Conservation (phyloP, 2,113 vertebrate genomes). For the Anarhynchus alexandrinus region DNA sequence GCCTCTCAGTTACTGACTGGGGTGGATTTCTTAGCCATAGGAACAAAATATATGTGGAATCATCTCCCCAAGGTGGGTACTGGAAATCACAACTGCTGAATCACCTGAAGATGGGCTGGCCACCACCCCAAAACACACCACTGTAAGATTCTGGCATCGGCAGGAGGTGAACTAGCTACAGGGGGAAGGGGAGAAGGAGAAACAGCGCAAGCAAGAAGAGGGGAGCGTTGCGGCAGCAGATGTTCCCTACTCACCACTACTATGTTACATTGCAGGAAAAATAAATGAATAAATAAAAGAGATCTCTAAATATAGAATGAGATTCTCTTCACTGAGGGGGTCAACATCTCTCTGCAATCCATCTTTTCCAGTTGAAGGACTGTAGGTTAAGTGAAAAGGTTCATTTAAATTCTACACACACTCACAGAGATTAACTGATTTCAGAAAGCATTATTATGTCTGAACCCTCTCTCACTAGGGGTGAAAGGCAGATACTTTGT, state of each 20-base stretch:
- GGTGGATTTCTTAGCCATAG: background rate
- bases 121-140: background rate
- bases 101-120: background rate
- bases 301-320: conserved; percentile 22
- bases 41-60: background rate
- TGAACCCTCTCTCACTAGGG: background rate
- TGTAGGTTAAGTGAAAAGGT: background rate
- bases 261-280: background rate
- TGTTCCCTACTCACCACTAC: background rate
- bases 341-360: background rate
- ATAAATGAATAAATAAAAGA: conserved; percentile 20
- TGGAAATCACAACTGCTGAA: background rate
- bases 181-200: background rate
- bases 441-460: background rate
- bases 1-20: background rate
- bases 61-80: background rate
- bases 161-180: background rate
- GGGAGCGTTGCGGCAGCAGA: background rate
- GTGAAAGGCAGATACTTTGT: background rate
- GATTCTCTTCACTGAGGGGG: background rate
- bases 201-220: background rate
- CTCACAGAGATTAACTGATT: conserved; percentile 29
- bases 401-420: conserved; percentile 25
- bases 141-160: background rate
- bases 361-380: background rate